Evolutionary conservation across 2,113 vertebrate species (phyloP), one percentile per base, ranked within the genome.

Genomic region (Rostratula benghalensis): DNA sequence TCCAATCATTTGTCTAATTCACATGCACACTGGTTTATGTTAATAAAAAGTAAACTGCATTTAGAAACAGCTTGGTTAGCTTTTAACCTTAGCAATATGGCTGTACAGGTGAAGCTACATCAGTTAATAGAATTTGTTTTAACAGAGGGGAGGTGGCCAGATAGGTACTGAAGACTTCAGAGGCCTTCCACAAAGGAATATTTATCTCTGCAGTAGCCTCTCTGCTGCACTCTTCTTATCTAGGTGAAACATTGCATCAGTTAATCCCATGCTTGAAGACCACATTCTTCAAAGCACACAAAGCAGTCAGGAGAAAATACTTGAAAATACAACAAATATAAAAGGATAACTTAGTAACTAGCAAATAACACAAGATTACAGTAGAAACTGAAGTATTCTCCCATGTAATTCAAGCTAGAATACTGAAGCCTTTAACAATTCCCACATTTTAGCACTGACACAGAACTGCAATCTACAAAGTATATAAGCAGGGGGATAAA

Each of bases 351-450:
- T 59, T 56, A 59, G 33, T 75, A 76, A 76, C 9, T 28, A 79
- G n/a, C 20, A 87, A 91, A 68, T 75, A 75, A 69, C 61, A 53
- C 18, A 84, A 73, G 74, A 84, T 71, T 69, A 89, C 65, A 89
- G 70, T 39, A 70, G 54, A 33, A 94, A 79, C 41, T 71, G 45
- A 89, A 95, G 24, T 59, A 50, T 86, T 71, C 31, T 74, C 88
- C 59, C 37, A 2, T 85, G 39, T 68, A 50, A 46, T 81, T 71
- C 50, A 87, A 94, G 21, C n/a, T 46, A 63, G 13, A 81, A 83
- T 63, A 89, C 45, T 46, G 56, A 94, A 79, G 56, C 63, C 69
- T 85, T 68, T 71, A 95, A 70, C 37, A 94, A 90, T 80, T 90
- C 41, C 50, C 75, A 67, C 43, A 41, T 79, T 80, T 93, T 31